Base-by-base conservation (phyloP, 2,888 invertebrate species). In the Leptura quadrifasciata region DNA sequence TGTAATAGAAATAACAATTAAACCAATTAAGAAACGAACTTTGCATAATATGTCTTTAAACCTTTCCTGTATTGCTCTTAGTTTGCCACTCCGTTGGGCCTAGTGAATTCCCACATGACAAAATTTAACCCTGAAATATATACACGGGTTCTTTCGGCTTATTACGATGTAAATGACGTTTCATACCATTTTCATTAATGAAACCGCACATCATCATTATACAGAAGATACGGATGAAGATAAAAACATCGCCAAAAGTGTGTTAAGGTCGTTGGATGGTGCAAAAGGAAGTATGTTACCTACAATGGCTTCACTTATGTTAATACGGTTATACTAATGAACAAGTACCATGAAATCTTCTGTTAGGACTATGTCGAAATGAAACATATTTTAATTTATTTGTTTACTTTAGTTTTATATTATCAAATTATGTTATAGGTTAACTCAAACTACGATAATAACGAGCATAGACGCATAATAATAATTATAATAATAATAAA, bases 201-300 rank as follows among this genome's bases (percentile, higher is more conserved):
- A 68, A 68, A 68, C 60, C 31, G 27, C 55, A 31, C 57, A 68
- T 68, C 68, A 54, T 35, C 58, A 68, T 72, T 24, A 68, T 31
- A 58, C 57, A 76, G 76, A 71, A 76, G 74, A 64, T 74, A 72
- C 31, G 63, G 74, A 71, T 55, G 68, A 63, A 74, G 74, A 70
- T 67, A 74, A 76, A 72, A 77, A 69, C 64, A 74, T 39, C 47
- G 61, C 55, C 63, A 70, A 58, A 79, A 77, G 77, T 79, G 74
- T 79, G 79, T 77, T 79, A 79, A 79, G 79, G 79, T 77, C 79
- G 77, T 21, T 20, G 58, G 71, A 76, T 77, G 77, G 69, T 72
- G 77, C 64, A 77, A 79, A 79, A 77, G 79, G 79, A 79, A 79
- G 72, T 73, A 70, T 75, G 75, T 74, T 75, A 79, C 75, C 77